These are phyloP conservation scores for Mergus octosetaceus DNA, from an alignment of 2,797 vertebrate genomes.

Conservation along the genomic window DNA sequence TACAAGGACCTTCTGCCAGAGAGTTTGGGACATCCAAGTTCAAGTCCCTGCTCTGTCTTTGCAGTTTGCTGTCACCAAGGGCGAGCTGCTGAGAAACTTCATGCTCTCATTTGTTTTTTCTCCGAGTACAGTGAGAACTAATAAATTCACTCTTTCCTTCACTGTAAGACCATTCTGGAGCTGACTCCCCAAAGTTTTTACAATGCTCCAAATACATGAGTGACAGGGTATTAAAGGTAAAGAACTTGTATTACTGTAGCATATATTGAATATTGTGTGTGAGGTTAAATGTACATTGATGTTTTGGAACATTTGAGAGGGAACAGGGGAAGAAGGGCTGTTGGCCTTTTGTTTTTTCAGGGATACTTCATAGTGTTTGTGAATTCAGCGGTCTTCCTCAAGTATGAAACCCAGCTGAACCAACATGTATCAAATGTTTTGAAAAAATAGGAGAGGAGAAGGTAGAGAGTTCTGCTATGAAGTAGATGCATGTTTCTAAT, in stretches of 20 bases:
- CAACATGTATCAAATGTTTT: not conserved
- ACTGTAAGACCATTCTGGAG: not conserved
- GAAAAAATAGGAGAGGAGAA: not conserved
- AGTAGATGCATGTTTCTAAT: not conserved
- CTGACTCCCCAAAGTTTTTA: not conserved
- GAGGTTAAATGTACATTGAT: not conserved
- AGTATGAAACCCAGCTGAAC: not conserved
- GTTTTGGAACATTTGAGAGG: not conserved
- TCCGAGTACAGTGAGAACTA: not conserved
- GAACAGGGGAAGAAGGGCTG: not conserved
- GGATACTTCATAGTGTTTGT: not conserved
- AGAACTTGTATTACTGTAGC: not conserved
- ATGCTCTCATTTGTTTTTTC: not conserved
- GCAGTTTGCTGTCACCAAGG: not conserved
- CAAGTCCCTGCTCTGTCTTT: not conserved
- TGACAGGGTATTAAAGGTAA: not conserved
- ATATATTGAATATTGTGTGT: not conserved
- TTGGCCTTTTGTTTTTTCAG: not conserved
- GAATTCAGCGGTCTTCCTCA: not conserved
- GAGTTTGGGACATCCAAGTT: not conserved
- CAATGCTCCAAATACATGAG: not conserved
- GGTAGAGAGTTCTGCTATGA: not conserved
- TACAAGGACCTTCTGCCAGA: not conserved
- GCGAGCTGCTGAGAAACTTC: not conserved
- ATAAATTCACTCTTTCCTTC: not conserved